These are phyloP conservation scores for Gorsachius goisagi DNA, from an alignment of 2,113 vertebrate genomes.

Conservation along the genomic window DNA sequence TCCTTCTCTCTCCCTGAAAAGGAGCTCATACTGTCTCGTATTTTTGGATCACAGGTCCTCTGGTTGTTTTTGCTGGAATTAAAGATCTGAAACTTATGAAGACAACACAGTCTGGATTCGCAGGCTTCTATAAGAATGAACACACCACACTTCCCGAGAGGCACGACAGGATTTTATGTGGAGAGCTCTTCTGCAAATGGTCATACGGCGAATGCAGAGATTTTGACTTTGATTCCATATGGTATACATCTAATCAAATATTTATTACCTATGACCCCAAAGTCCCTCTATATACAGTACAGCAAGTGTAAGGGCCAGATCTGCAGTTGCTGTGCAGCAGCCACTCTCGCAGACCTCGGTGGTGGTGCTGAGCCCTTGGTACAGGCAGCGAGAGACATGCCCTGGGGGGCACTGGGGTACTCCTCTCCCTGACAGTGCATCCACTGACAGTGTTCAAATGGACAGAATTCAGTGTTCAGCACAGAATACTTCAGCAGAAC, in stretches of 20 bases:
- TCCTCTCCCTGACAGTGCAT: background rate
- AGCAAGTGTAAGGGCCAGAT: background rate
- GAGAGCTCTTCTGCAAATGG: constrained; percentile 88
- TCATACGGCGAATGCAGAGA: constrained; percentile 76
- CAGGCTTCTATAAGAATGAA: constrained; percentile 85
- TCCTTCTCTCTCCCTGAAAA: background rate
- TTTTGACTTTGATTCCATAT: constrained; percentile 78
- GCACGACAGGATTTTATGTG: constrained; percentile 89
- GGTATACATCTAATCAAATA: constrained; percentile 70
- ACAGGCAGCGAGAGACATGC: rapidly evolving
- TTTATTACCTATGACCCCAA: background rate
- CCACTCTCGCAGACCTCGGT: background rate
- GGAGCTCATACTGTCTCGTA: background rate
- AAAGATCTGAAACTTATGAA: constrained; percentile 92
- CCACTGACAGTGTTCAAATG: background rate
- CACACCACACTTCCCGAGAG: constrained; percentile 89
- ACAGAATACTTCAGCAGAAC: background rate
- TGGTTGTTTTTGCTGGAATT: constrained; percentile 86
- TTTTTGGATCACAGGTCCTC: constrained; percentile 72
- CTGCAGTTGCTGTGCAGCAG: background rate
- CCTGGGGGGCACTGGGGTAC: background rate
- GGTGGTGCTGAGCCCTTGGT: background rate
- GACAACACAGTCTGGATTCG: constrained; percentile 93
- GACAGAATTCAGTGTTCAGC: background rate
- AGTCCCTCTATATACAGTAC: background rate